phyloP scores from a whole-genome alignment of 2,888 invertebrate species.

The Drosophila melanocephala region DNA sequence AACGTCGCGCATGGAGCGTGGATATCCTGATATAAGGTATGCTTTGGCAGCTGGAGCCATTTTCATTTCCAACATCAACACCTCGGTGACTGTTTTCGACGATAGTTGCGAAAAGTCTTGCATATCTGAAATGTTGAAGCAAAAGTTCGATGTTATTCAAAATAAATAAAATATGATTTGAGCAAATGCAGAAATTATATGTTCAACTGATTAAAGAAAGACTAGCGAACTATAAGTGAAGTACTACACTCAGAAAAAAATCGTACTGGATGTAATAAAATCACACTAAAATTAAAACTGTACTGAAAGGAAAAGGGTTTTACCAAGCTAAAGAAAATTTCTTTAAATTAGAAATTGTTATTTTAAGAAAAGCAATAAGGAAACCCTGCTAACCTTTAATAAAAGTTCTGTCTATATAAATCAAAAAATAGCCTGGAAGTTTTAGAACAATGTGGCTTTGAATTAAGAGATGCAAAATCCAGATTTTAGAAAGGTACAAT shows the following conservation, averaged over 20 bases:
- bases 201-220: background rate
- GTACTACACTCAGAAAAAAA: background rate
- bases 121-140: slow-evolving; percentile 88
- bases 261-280: background rate
- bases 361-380: background rate
- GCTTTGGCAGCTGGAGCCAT: slow-evolving; percentile 95
- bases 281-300: background rate
- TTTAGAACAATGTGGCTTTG: background rate
- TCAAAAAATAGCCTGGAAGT: background rate
- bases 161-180: background rate
- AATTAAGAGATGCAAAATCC: background rate
- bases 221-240: background rate
- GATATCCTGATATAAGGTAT: slow-evolving; percentile 95
- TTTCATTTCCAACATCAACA: slow-evolving; percentile 96
- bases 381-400: background rate
- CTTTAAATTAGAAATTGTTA: accelerated
- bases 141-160: background rate
- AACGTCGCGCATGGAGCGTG: slow-evolving; percentile 95
- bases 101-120: slow-evolving; percentile 94
- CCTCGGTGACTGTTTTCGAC: slow-evolving; percentile 94
- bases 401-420: background rate
- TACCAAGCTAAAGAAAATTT: background rate
- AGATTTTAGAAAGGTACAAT: background rate
- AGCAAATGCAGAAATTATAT: background rate
- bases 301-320: background rate